phyloP scores from a whole-genome alignment of 2,797 vertebrate genomes.

The Falco columbarius region DNA sequence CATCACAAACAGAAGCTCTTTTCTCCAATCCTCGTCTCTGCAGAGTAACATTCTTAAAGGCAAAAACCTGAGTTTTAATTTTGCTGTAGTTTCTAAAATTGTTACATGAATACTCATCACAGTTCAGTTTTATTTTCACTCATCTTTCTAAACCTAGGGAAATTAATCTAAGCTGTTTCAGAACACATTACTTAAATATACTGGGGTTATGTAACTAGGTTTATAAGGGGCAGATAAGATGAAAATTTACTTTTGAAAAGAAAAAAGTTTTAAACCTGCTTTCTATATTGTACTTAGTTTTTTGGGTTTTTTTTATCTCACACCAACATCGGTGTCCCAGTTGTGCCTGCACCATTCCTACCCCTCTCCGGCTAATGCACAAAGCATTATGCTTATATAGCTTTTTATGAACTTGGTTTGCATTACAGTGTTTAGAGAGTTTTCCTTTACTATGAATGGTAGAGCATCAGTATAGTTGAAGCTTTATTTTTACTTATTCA shows the following conservation, averaged over 20 bases:
- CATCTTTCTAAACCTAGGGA: conserved; percentile 29
- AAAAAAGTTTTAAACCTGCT: not conserved
- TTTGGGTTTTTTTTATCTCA: not conserved
- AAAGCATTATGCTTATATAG: not conserved
- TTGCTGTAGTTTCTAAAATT: conserved; percentile 41
- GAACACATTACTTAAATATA: conserved; percentile 24
- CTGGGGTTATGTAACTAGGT: not conserved
- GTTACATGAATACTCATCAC: conserved; percentile 28
- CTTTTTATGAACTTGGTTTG: not conserved
- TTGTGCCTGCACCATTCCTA: not conserved
- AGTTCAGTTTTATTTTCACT: conserved; percentile 44
- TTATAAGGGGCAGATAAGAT: not conserved
- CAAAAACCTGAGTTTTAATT: not conserved
- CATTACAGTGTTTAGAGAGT: not conserved
- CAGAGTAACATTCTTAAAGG: not conserved
- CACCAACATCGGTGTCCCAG: not conserved
- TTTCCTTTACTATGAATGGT: not conserved
- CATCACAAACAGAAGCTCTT: not conserved
- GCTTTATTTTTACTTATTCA: not conserved
- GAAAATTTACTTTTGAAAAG: not conserved
- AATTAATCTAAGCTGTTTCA: conserved; percentile 42
- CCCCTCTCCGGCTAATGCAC: not conserved
- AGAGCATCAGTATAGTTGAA: not conserved
- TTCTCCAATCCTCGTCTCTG: not conserved
- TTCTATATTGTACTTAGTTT: not conserved